Evolutionary conservation across 1,140 invertebrate species (phyloP), one percentile per base, ranked within the genome.

Genomic region (Drosophila tani): DNA sequence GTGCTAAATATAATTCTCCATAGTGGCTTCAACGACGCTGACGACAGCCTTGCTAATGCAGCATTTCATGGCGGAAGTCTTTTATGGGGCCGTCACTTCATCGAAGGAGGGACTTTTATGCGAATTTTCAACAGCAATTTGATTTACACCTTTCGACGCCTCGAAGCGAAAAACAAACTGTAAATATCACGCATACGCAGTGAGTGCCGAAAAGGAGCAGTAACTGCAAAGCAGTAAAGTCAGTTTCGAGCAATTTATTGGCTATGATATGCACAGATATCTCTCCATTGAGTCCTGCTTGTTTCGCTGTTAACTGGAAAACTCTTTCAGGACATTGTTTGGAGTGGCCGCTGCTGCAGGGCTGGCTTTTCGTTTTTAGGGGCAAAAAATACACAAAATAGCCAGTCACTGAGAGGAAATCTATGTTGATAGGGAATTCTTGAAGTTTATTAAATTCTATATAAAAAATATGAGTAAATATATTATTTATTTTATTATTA

Each of bases 151-250:
- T 69, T 45, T 27, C 47, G 32, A 15, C 21, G 62, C 59, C 62
- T 66, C 27, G 5, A 35, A 17, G 27, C 9, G 15, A 11, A 15
- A 32, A 24, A 21, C 35, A 32, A 51, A 14, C 38, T 40, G 38
- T 57, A 68, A 41, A 73, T 68, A 81, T 81, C 59, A 40, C 70
- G 29, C 58, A 81, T 81, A 80, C 69, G 78, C 77, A 57, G 70
- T 21, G 55, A 27, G 29, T 38, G 47, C 6, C 38, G 5, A 8
- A 15, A n/a, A 12, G 19, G 29, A 9, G 29, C 80, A 53, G 45
- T 75, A 69, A 82, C 80, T 50, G 49, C 69, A 69, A 79, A 75
- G 38, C 58, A 78, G 43, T 75, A 60, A 35, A 78, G 43, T 75
- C 64, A 29, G 15, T 65, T 43, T 62, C 21, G 41, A 50, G 35